Evolutionary conservation across 2,888 invertebrate genomes (phyloP).

Genomic region (Blastobasis lacticolella): DNA sequence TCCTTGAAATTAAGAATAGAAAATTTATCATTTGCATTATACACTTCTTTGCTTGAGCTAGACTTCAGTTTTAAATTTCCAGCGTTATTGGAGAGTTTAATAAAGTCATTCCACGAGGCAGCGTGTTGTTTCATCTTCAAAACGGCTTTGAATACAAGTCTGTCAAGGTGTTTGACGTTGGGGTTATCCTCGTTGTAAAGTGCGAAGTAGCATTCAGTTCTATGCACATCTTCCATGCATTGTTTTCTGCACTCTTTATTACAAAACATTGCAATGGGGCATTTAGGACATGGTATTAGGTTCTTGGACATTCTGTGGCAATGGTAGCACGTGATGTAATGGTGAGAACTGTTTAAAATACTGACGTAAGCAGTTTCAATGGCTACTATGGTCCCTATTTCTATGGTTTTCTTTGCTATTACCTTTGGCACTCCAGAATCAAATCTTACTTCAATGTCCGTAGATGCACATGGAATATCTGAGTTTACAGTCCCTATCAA

Average conservation of each 20-base stretch:
- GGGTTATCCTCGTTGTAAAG: constrained; percentile 2
- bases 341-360: constrained; percentile 4
- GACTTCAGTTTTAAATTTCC: constrained; percentile 13
- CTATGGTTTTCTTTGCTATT: constrained; percentile 20
- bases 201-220: constrained; percentile 21
- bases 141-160: constrained; percentile 16
- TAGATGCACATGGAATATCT: constrained; percentile 13
- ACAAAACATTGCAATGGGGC: constrained; percentile 23
- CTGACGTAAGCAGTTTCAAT: constrained; percentile 21
- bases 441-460: constrained; percentile 11
- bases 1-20: constrained; percentile 18
- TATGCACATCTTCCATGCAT: constrained; percentile 19
- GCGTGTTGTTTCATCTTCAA: constrained; percentile 16
- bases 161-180: too few relatives aligned
- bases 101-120: constrained; percentile 13
- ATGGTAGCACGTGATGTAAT: constrained; percentile 17
- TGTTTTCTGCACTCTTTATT: constrained; percentile 17
- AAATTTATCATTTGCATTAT: constrained; percentile 10
- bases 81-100: constrained; percentile 12
- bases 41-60: constrained; percentile 16
- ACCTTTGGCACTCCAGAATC: constrained; percentile 14
- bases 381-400: constrained; percentile 24
- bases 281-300: constrained; percentile 24
- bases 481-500: too few relatives aligned
- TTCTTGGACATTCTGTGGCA: constrained; percentile 21